phyloP scores from a whole-genome alignment of 2,797 vertebrate species.

The Leptoclinus maculatus region DNA sequence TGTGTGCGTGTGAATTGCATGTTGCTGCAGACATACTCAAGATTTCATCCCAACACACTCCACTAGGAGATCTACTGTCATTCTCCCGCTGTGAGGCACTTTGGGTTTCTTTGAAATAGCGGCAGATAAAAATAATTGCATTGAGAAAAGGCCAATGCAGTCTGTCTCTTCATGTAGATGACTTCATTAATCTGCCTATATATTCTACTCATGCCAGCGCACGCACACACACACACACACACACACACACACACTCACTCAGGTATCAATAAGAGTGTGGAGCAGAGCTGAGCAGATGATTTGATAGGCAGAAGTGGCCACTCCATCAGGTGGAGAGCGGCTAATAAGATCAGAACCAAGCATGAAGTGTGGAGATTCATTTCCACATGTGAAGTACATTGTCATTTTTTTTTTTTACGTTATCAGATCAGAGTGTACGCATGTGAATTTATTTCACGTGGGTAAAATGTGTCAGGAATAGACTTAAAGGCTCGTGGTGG shows the following conservation, averaged over 20 bases:
- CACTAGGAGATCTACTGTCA: conserved; percentile 17
- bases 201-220: conserved; percentile 22
- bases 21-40: conserved; percentile 43
- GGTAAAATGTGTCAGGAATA: conserved; percentile 13
- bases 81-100: conserved; percentile 3
- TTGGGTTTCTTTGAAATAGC: conserved; percentile 50
- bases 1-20: conserved; percentile 23
- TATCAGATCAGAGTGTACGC: not conserved
- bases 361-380: conserved; percentile 30
- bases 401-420: not conserved
- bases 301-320: conserved; percentile 34
- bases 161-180: conserved; percentile 54
- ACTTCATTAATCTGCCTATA: conserved; percentile 67
- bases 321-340: conserved; percentile 29
- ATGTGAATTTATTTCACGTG: conserved; percentile 15
- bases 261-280: conserved; percentile 54
- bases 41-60: conserved; percentile 39
- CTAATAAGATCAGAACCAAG: conserved; percentile 13
- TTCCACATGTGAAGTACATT: conserved; percentile 4
- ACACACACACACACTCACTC: conserved; percentile 20
- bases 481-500: conserved; percentile 24
- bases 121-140: conserved; percentile 59
- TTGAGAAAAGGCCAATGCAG: conserved; percentile 49
- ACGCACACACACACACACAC: conserved; percentile 36
- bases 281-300: conserved; percentile 49